These are phyloP conservation scores for Planococcus citri DNA, from an alignment of 1,140 invertebrate genomes.

Conservation along the genomic window DNA sequence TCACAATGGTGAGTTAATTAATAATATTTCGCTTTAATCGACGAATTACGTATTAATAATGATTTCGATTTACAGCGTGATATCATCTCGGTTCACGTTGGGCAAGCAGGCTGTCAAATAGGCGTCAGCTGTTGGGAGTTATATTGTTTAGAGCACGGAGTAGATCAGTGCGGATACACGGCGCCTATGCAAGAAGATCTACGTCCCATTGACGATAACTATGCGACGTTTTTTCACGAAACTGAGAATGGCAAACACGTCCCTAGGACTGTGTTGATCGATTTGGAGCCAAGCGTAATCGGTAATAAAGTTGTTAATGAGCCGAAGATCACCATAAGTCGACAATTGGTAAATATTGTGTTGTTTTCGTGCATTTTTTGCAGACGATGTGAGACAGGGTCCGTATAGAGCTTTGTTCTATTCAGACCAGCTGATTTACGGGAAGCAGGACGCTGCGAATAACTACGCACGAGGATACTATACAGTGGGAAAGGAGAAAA, in stretches of 20 bases:
- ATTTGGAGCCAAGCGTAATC: conserved; percentile 61
- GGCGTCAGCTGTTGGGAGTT: conserved; percentile 68
- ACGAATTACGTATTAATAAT: neutral
- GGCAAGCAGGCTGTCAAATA: conserved; percentile 56
- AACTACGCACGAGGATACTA: conserved; percentile 72
- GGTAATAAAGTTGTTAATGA: conserved; percentile 31
- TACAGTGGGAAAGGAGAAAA: conserved; percentile 41
- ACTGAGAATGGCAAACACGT: conserved; percentile 56
- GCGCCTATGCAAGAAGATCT: neutral
- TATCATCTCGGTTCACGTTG: neutral
- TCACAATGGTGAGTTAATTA: neutral
- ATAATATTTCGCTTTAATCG: neutral
- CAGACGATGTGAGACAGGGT: conserved; percentile 55
- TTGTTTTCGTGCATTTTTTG: conserved; percentile 34
- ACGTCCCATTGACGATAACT: conserved; percentile 28
- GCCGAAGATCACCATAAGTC: no score
- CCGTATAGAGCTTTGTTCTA: conserved; percentile 62
- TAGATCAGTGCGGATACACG: conserved; percentile 50
- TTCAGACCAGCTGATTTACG: conserved; percentile 60
- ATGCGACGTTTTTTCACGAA: conserved; percentile 53
- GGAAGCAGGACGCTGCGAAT: conserved; percentile 80
- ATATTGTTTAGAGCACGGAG: conserved; percentile 73
- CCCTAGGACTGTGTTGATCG: conserved; percentile 62
- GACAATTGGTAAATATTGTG: neutral
- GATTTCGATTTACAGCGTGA: neutral